Evolutionary conservation across 1,140 invertebrate species (phyloP).

Genomic region (Nilaparvata lugens): DNA sequence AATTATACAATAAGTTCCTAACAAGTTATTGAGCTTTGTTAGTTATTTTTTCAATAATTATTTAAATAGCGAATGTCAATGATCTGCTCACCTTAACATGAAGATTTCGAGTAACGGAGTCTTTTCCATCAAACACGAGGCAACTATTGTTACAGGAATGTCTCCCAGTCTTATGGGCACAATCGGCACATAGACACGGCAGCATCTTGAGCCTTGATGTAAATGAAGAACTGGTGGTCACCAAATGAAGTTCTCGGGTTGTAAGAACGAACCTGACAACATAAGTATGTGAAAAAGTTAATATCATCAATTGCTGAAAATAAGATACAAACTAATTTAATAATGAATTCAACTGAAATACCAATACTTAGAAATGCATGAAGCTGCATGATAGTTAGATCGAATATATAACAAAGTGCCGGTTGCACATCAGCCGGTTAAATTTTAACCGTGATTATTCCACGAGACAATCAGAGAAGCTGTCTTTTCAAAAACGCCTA

Average conservation of each 20-base stretch:
- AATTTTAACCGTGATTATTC: too few relatives aligned
- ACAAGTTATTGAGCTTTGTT: too few relatives aligned
- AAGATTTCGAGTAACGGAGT: conserved; percentile 59
- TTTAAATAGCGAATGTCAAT: background rate
- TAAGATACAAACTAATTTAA: too few relatives aligned
- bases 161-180: conserved; percentile 73
- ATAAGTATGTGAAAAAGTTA: too few relatives aligned
- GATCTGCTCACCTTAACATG: conserved; percentile 54
- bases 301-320: too few relatives aligned
- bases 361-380: too few relatives aligned
- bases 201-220: conserved; percentile 69
- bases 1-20: background rate
- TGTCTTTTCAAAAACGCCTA: too few relatives aligned
- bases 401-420: too few relatives aligned
- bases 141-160: conserved; percentile 70
- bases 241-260: conserved; percentile 79
- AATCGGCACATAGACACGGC: conserved; percentile 79
- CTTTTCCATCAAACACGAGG: conserved; percentile 73
- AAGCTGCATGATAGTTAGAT: too few relatives aligned
- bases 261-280: conserved; percentile 60
- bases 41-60: background rate
- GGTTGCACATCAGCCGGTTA: too few relatives aligned
- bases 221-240: conserved; percentile 90
- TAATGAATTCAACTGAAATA: too few relatives aligned
- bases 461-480: too few relatives aligned